These are phyloP conservation scores for Salminus brasiliensis DNA, from an alignment of 2,113 vertebrate genomes.

Conservation along the genomic window DNA sequence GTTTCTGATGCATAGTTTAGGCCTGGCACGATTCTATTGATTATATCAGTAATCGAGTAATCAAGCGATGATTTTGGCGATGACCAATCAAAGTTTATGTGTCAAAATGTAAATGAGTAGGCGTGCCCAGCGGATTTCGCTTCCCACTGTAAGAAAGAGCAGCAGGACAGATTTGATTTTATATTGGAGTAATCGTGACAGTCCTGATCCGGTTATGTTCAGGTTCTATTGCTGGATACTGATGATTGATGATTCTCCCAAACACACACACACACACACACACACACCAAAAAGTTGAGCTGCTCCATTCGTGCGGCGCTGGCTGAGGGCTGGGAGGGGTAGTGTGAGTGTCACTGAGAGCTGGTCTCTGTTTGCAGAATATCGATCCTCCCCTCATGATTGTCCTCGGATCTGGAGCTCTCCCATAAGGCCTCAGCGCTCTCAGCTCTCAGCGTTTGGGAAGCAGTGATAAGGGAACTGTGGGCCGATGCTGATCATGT, in stretches of 20 bases:
- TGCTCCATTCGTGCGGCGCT: not conserved
- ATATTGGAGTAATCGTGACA: not conserved
- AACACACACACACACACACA: not conserved
- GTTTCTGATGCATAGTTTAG: too few relatives aligned
- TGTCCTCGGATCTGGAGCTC: not conserved
- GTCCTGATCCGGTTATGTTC: not conserved
- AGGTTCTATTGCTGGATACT: not conserved
- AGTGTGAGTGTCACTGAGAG: not conserved
- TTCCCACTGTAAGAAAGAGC: too few relatives aligned
- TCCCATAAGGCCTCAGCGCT: not conserved
- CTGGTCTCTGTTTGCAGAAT: not conserved
- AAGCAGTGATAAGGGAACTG: too few relatives aligned
- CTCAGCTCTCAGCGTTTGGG: too few relatives aligned
- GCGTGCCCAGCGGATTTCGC: too few relatives aligned
- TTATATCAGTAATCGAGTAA: too few relatives aligned
- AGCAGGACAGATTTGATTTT: too few relatives aligned
- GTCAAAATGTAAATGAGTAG: too few relatives aligned
- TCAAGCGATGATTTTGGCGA: too few relatives aligned
- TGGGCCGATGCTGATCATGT: too few relatives aligned
- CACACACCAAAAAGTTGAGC: not conserved
- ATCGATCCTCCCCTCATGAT: conserved; percentile 8
- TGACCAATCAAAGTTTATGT: too few relatives aligned
- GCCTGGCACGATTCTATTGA: too few relatives aligned
- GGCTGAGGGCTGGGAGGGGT: not conserved
- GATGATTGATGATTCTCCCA: not conserved